A percentile compares a stretch with the other conserved stretches of the same genome.
Evolutionary conservation across 2,113 vertebrate species (phyloP).

Genomic region (Hippopotamus amphibius): DNA sequence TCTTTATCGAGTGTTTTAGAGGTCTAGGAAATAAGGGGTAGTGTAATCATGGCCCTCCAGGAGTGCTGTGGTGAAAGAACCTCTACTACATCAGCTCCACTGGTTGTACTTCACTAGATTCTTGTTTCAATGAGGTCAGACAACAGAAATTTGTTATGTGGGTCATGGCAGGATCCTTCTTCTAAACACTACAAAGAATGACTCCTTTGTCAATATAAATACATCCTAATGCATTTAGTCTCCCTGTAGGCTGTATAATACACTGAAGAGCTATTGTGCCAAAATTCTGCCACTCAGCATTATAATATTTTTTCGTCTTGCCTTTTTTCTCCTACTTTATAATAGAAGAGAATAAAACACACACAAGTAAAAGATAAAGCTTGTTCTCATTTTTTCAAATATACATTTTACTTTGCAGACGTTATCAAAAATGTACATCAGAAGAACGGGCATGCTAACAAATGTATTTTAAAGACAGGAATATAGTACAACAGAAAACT

Average conservation of each 20-base stretch:
- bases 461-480: neutral
- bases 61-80: neutral
- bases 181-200: conserved; percentile 67
- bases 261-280: conserved; percentile 65
- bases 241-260: conserved; percentile 61
- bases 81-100: neutral
- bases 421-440: conserved; percentile 42
- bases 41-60: neutral
- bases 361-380: neutral
- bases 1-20: conserved; percentile 11
- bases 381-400: conserved; percentile 60
- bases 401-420: conserved; percentile 29
- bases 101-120: neutral
- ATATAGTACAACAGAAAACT: neutral
- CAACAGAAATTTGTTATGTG: conserved; percentile 71
- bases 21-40: neutral
- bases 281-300: conserved; percentile 59
- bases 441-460: neutral
- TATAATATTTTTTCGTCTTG: conserved; percentile 23
- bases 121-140: conserved; percentile 70
- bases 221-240: conserved; percentile 63
- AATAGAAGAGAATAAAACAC: neutral
- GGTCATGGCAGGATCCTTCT: conserved; percentile 60
- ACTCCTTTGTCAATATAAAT: conserved; percentile 78
- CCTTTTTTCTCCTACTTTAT: neutral